Evolutionary conservation across 2,797 vertebrate genomes (phyloP).

Genomic region (Craterocephalus amniculus): DNA sequence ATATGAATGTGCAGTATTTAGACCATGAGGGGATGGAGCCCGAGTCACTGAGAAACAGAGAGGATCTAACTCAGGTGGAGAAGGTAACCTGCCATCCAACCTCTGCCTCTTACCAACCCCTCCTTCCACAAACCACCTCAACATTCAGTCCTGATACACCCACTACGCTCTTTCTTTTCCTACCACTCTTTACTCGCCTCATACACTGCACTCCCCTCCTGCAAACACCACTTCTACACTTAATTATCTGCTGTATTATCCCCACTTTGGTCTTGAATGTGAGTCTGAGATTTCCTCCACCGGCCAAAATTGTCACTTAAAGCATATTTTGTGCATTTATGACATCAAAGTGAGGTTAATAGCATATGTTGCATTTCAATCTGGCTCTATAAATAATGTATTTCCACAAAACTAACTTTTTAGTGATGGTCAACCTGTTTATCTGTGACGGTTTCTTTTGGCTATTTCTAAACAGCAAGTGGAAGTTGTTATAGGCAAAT

Average conservation of each 20-base stretch:
- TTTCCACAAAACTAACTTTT: slow-evolving; percentile 18
- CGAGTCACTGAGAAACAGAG: slow-evolving; percentile 96
- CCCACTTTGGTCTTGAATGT: slow-evolving; percentile 14
- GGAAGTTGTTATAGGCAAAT: slow-evolving; percentile 10
- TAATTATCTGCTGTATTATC: slow-evolving; percentile 38
- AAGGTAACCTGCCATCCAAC: slow-evolving; percentile 89
- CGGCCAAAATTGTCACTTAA: slow-evolving; percentile 6
- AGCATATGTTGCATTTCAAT: slow-evolving; percentile 1
- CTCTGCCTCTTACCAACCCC: slow-evolving; percentile 55
- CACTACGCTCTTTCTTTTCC: slow-evolving; percentile 51
- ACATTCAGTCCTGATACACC: slow-evolving; percentile 43
- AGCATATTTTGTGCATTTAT: slow-evolving; percentile 12
- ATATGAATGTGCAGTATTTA: slow-evolving; percentile 99
- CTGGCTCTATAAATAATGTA: slow-evolving; percentile 11
- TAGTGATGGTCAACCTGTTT: slow-evolving; percentile 7
- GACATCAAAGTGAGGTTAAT: slow-evolving; percentile 17
- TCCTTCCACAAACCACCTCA: slow-evolving; percentile 62
- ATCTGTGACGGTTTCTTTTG: slow-evolving; percentile 11
- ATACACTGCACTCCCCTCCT: slow-evolving; percentile 29
- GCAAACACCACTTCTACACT: slow-evolving; percentile 21
- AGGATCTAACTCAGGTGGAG: slow-evolving; percentile 96
- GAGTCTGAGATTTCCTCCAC: slow-evolving; percentile 6
- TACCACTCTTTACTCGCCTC: slow-evolving; percentile 47
- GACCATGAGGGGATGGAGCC: slow-evolving; percentile 95
- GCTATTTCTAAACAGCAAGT: slow-evolving; percentile 6